phyloP scores from a whole-genome alignment of 1,140 invertebrate genomes.

The Penaeus japonicus region DNA sequence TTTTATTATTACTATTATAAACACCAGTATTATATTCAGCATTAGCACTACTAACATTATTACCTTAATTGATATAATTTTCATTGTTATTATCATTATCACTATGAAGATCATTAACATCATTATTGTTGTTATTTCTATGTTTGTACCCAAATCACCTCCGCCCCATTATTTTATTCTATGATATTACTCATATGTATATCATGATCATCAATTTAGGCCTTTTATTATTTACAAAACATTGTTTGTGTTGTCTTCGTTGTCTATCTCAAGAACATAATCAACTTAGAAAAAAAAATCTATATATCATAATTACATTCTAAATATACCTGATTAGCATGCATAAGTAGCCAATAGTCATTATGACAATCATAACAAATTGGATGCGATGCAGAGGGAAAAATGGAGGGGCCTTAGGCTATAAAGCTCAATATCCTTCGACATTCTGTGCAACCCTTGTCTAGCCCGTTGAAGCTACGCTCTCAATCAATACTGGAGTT shows the following conservation, averaged over 20 bases:
- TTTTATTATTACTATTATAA: not conserved
- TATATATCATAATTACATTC: not conserved
- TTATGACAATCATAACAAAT: not conserved
- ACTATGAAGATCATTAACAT: not conserved
- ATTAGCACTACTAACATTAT: not conserved
- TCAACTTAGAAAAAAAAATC: not conserved
- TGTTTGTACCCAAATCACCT: no score
- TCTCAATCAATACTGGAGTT: no score
- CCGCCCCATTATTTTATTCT: no score
- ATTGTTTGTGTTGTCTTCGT: no score
- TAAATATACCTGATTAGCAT: not conserved
- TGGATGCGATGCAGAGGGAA: not conserved
- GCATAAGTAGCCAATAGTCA: not conserved
- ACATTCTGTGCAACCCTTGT: no score
- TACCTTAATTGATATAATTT: not conserved
- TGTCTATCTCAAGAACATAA: not conserved
- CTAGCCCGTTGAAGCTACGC: no score
- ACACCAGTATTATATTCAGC: not conserved
- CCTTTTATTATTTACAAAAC: no score
- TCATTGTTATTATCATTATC: not conserved
- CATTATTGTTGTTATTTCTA: not conserved
- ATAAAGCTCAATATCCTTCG: not conserved
- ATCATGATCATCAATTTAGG: not conserved
- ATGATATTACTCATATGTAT: no score
- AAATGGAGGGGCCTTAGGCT: not conserved